A percentile compares a stretch with the other conserved stretches of the same genome.
Conservation (phyloP, 2,113 vertebrate species). For the Laterallus jamaicensis region DNA sequence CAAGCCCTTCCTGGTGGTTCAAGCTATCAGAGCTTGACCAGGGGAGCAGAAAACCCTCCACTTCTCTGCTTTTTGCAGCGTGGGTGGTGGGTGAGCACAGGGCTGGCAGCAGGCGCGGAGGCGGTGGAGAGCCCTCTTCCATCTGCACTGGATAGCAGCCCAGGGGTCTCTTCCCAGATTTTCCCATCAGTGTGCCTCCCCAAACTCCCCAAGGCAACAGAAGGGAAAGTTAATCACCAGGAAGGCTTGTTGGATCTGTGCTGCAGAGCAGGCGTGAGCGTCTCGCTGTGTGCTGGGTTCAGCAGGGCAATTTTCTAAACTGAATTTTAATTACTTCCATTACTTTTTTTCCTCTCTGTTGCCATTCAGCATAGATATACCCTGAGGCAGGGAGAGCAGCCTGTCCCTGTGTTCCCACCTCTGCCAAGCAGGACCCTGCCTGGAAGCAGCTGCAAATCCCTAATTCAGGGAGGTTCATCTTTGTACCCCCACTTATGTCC, state of each 20-base stretch:
- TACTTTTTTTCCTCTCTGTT: neutral
- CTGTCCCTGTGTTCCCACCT: neutral
- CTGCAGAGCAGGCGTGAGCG: neutral
- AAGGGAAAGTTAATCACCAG: conserved; percentile 24
- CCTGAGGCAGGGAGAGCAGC: neutral
- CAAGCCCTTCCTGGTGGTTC: accelerated
- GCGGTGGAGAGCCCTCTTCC: neutral
- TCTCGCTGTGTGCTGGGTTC: neutral
- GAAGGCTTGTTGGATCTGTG: neutral
- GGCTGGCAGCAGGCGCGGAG: neutral
- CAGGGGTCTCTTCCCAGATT: neutral
- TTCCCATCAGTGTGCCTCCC: neutral
- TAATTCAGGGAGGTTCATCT: accelerated
- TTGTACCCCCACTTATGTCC: too few species aligned
- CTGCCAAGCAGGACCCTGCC: neutral
- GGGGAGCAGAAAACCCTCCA: accelerated
- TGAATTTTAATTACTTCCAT: neutral
- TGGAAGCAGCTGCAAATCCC: neutral
- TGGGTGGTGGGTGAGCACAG: neutral
- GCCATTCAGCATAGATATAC: neutral
- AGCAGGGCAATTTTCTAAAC: neutral
- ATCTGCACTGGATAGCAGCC: neutral
- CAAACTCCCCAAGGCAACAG: conserved; percentile 28
- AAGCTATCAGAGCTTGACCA: neutral
- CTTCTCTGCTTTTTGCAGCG: neutral